Conservation (phyloP, 1,140 invertebrate species). For the Triops cancriformis region DNA sequence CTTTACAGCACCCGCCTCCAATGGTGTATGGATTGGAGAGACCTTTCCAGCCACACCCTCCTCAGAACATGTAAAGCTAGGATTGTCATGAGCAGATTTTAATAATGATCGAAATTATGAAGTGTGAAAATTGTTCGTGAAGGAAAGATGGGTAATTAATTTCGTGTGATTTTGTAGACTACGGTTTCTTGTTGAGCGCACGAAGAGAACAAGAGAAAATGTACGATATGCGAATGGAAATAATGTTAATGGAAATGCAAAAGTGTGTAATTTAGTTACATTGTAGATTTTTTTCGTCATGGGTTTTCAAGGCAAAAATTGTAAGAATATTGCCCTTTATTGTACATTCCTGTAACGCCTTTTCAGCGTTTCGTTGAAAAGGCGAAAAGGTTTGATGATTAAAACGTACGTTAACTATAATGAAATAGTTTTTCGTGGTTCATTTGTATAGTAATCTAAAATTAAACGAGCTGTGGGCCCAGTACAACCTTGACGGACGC, state of each 20-base stretch:
- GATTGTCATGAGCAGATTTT: not conserved
- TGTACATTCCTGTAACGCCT: not conserved
- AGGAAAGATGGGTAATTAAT: not conserved
- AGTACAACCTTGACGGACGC: too few relatives aligned
- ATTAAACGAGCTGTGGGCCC: not conserved
- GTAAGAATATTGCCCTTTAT: not conserved
- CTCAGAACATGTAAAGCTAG: not conserved
- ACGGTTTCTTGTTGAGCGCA: not conserved
- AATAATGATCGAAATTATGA: not conserved
- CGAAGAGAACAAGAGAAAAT: not conserved
- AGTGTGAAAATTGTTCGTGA: not conserved
- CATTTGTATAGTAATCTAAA: not conserved
- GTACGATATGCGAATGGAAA: not conserved
- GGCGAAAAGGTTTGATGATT: not conserved
- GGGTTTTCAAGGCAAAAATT: not conserved
- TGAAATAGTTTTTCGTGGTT: not conserved
- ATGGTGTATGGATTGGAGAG: not conserved
- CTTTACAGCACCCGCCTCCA: not conserved
- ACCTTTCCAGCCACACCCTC: not conserved
- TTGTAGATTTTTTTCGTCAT: not conserved
- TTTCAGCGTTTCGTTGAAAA: not conserved
- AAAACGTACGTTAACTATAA: not conserved
- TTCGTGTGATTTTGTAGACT: not conserved
- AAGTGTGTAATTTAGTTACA: not conserved
- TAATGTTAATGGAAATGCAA: not conserved